phyloP scores from a whole-genome alignment of 2,797 vertebrate species.

The Percopsis omiscomaycus region DNA sequence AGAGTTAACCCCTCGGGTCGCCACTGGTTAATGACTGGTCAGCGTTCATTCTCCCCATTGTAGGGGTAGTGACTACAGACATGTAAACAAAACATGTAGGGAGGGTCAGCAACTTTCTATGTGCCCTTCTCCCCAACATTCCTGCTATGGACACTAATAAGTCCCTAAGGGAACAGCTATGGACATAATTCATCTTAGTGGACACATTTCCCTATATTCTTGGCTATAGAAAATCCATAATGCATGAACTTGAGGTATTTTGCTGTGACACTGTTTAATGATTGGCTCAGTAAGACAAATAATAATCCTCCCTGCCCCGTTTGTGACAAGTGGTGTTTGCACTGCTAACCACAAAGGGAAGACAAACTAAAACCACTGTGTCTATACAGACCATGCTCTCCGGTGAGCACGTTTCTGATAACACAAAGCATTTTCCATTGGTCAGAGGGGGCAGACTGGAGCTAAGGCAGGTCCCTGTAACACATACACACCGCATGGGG shows the following conservation, averaged over 20 bases:
- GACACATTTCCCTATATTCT: slow-evolving; percentile 55
- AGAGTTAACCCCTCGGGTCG: slow-evolving; percentile 68
- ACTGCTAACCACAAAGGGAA: slow-evolving; percentile 20
- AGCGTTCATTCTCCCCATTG: slow-evolving; percentile 57
- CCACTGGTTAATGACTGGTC: slow-evolving; percentile 67
- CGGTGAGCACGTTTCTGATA: background rate
- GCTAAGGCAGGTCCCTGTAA: no score
- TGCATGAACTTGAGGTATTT: slow-evolving; percentile 48
- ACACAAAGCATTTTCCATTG: no score
- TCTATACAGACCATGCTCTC: slow-evolving; percentile 21
- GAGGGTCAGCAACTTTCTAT: slow-evolving; percentile 65
- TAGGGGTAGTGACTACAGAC: slow-evolving; percentile 53
- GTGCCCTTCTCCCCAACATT: slow-evolving; percentile 57
- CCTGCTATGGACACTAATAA: slow-evolving; percentile 72
- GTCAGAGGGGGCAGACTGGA: no score
- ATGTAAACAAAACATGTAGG: slow-evolving; percentile 63
- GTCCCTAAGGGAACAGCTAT: slow-evolving; percentile 56
- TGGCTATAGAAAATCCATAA: slow-evolving; percentile 50
- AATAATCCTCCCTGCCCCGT: slow-evolving; percentile 4
- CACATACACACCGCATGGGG: no score
- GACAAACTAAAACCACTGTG: slow-evolving; percentile 9
- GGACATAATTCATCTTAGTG: slow-evolving; percentile 64
- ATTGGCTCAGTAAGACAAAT: slow-evolving; percentile 39
- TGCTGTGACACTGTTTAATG: slow-evolving; percentile 36
- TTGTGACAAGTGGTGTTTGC: slow-evolving; percentile 29